Conservation (phyloP, 2,113 vertebrate genomes). For the Phoxinus phoxinus region DNA sequence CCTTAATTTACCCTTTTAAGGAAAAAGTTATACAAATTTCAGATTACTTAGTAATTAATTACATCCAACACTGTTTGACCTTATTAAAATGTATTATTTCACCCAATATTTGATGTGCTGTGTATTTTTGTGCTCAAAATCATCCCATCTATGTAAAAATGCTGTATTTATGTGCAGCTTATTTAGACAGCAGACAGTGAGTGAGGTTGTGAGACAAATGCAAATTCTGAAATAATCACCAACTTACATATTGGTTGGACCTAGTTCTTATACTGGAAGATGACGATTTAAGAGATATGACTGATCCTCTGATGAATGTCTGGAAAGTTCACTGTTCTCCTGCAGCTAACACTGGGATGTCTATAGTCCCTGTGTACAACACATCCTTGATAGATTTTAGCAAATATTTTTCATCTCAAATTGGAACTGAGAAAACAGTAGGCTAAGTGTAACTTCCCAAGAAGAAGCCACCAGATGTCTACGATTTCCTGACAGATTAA, state of each 20-base stretch:
- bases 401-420: conserved; percentile 49
- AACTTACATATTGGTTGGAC: not conserved
- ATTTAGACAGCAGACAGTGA: conserved; percentile 8
- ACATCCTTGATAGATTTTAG: conserved; percentile 23
- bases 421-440: not conserved
- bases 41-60: no score
- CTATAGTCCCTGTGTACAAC: not conserved
- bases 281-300: not conserved
- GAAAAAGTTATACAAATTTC: no score
- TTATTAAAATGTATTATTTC: not conserved
- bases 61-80: not conserved
- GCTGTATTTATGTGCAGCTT: not conserved
- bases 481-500: conserved; percentile 29
- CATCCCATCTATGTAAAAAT: not conserved
- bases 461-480: conserved; percentile 38
- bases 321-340: not conserved
- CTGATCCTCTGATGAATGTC: not conserved
- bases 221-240: not conserved
- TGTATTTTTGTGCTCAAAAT: not conserved
- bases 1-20: no score
- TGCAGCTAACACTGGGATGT: conserved; percentile 8
- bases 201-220: not conserved
- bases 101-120: not conserved
- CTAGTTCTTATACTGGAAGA: no score
- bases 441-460: not conserved